Evolutionary conservation across 2,888 invertebrate species (phyloP).

Genomic region (Tenthredo distinguenda): DNA sequence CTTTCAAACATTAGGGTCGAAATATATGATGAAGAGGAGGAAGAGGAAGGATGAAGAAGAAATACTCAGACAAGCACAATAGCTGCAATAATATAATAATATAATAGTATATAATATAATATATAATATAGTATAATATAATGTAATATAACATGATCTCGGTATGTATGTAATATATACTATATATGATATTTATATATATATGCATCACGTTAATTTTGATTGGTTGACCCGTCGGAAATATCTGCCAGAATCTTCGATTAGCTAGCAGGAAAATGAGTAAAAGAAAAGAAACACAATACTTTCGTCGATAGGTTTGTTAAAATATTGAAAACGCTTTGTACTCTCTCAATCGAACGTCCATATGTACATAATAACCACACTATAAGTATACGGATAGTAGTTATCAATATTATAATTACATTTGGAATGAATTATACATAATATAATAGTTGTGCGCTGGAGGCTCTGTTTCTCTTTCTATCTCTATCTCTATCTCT

Average conservation of each 20-base stretch:
- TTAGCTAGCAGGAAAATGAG: neutral
- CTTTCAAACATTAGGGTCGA: too few relatives aligned
- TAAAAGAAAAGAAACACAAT: constrained; percentile 2
- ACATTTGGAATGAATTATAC: constrained; percentile 46
- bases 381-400: neutral
- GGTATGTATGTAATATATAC: neutral
- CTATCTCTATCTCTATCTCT: neutral
- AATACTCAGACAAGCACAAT: neutral
- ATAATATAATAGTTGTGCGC: constrained; percentile 41
- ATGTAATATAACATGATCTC: constrained; percentile 31
- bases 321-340: constrained; percentile 37
- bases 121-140: constrained; percentile 11
- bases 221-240: constrained; percentile 27
- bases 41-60: neutral
- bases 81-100: neutral
- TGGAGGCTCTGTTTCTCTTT: constrained; percentile 33
- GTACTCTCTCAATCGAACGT: constrained; percentile 45
- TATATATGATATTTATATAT: neutral
- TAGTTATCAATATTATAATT: constrained; percentile 30
- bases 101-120: neutral
- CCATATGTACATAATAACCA: constrained; percentile 31
- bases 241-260: neutral
- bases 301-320: neutral
- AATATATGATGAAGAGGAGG: too few relatives aligned
- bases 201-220: constrained; percentile 29